These are phyloP conservation scores for Hemaris fuciformis DNA, from an alignment of 2,888 invertebrate genomes.

Conservation along the genomic window DNA sequence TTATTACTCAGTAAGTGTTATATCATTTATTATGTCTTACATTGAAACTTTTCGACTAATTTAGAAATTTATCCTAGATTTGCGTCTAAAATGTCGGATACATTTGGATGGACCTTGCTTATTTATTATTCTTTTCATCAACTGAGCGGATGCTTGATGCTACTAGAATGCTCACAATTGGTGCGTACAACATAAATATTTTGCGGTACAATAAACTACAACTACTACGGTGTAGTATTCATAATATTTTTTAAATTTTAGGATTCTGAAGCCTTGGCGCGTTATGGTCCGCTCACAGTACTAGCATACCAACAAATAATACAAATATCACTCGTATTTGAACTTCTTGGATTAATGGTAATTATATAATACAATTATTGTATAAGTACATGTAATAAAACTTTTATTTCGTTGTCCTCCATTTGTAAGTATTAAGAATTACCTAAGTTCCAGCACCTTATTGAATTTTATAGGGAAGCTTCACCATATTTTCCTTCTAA, in stretches of 20 bases:
- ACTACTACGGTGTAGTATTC: not conserved
- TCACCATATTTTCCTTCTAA: no score
- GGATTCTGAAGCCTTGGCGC: constrained; percentile 15
- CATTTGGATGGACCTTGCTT: constrained; percentile 27
- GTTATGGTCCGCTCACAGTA: constrained; percentile 33
- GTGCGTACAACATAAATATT: constrained; percentile 16
- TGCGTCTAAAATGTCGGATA: constrained; percentile 22
- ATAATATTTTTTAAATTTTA: constrained; percentile 14
- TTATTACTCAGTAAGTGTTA: constrained; percentile 26
- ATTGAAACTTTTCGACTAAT: not conserved
- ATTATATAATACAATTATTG: not conserved
- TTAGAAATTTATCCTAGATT: constrained; percentile 17
- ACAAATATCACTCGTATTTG: constrained; percentile 39
- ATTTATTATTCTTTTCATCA: constrained; percentile 27
- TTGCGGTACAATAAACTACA: not conserved
- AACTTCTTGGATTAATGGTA: constrained; percentile 37
- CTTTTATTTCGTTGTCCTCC: not conserved
- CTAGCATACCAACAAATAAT: constrained; percentile 38
- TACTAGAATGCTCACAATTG: constrained; percentile 32
- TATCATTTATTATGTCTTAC: not conserved
- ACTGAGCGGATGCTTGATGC: constrained; percentile 27
- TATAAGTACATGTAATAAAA: no score
- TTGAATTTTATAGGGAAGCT: no score
- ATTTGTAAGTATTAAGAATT: no score
- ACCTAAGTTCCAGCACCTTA: no score